Evolutionary conservation across 2,888 invertebrate species (phyloP).

Genomic region (Anticlea derivata): DNA sequence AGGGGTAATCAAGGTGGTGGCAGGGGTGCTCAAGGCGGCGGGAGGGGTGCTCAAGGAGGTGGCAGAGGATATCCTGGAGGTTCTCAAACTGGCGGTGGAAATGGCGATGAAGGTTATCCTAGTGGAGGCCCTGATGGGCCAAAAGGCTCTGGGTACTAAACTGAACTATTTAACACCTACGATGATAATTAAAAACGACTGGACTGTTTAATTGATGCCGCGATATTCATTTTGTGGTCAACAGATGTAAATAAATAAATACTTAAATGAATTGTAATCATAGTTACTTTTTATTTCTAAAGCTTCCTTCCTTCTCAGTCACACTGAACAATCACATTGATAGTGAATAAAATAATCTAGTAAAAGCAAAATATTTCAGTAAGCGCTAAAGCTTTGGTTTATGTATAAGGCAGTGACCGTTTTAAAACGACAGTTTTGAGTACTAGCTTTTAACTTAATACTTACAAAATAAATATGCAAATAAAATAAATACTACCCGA

Average conservation of each 20-base stretch:
- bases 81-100: constrained; percentile 33
- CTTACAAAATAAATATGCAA: background rate
- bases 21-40: constrained; percentile 70
- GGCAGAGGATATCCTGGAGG: constrained; percentile 42
- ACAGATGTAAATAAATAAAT: constrained; percentile 31
- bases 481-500: constrained; percentile 1
- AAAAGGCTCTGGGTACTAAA: constrained; percentile 72
- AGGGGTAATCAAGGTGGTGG: constrained; percentile 44
- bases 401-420: too few species aligned
- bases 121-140: constrained; percentile 70
- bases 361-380: constrained; percentile 5
- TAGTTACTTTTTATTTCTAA: constrained; percentile 25
- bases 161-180: background rate
- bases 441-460: too few species aligned
- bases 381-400: too few species aligned
- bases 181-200: constrained; percentile 11
- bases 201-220: constrained; percentile 9
- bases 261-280: constrained; percentile 22
- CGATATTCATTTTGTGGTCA: constrained; percentile 7
- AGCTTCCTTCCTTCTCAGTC: too few species aligned
- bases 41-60: constrained; percentile 42
- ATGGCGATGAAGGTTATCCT: constrained; percentile 63
- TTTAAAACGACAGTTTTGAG: too few species aligned
- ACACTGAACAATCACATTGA: background rate
- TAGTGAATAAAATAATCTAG: background rate